Base-by-base conservation (phyloP, 2,888 invertebrate genomes). In the Polietes domitor region DNA sequence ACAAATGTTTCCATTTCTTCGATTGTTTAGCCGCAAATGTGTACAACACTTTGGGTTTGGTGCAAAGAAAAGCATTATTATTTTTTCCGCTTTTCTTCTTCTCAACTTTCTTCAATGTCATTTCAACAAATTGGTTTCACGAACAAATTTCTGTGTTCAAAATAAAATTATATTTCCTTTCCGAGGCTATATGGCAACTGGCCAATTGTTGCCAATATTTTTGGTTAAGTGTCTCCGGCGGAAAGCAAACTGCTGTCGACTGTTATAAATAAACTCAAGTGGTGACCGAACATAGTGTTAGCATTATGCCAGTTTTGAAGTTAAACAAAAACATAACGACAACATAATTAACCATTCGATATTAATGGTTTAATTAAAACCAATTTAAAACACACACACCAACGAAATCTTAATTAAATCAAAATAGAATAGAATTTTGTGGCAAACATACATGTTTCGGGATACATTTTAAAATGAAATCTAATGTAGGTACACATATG, bases 171-270 rank as follows among this genome's bases (percentile, higher is more conserved):
- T 43, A 63, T 71, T 32, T 75, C 55, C 17, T 63, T 55, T 50
- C 80, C 63, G 61, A 73, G 78, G 84, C 81, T 81, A 84, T 76
- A 84, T 84, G 84, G 84, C 84, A 84, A 73, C 50, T 78, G 58
- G 75, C 81, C 84, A 84, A 84, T 68, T 73, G 70, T 65, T 80
- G 80, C 47, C 65, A 65, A 55, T 47, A 77, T 58, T 61, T 72
- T 17, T 41, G 28, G 55, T 37, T 41, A 47, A 26, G 72, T 72
- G 17, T 82, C 15, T 37, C 24, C 10, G 55, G 32, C 5, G 47
- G n/a, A 47, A 75, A 19, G 28, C 17, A 3, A 6, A 17, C 53
- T 68, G 63, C 43, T 26, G 19, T 61, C 26, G 41, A 28, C 21
- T 58, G 68, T 53, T 76, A 72, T 58, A 80, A 78, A 83, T 72